Evolutionary conservation across 1,140 invertebrate species (phyloP), one percentile per base, ranked within the genome.

Genomic region (Melanaphis sacchari): DNA sequence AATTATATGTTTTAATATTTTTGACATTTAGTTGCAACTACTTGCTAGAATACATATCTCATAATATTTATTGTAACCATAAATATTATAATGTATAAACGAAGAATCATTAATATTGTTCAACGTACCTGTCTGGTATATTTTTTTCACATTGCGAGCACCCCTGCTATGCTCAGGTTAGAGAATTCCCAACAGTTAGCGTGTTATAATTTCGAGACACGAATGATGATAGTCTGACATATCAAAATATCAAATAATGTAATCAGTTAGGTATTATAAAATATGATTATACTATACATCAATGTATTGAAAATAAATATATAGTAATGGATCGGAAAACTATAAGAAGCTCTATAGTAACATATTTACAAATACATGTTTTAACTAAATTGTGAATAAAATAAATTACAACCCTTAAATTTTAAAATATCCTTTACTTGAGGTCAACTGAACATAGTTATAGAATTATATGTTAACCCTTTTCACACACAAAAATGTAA

Each of bases 41-140:
- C 59, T 76, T 36, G 31, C 31, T 15, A 76, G 15, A 76, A n/a
- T n/a, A n/a, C 31, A 76, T 66, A 36, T n/a, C 15, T 76, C 59
- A n/a, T n/a, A 76, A 76, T n/a, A 82, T 40, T 82, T 36, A 38
- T 82, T 82, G 18, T 40, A 38, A 38, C 38, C 36, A 82, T 24
- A 36, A 82, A 82, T 82, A 82, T 24, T 40, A 82, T 82, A 82
- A 38, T 82, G 6, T 40, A 82, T 82, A 82, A 22, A 7, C 36
- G 5, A 82, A 38, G 36, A 82, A 82, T 82, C 81, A 82, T 82
- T 82, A 82, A 82, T 82, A 82, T 82, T 36, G 81, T 24, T 82
- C 38, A 40, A 22, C 36, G 11, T n/a, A 15, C 59, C 59, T n/a
- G 31, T n/a, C 59, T 5, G 59, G 31, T 18, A 15, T 76, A 76